Conservation (phyloP, 1,140 invertebrate genomes). For the Drosophila serrata region DNA sequence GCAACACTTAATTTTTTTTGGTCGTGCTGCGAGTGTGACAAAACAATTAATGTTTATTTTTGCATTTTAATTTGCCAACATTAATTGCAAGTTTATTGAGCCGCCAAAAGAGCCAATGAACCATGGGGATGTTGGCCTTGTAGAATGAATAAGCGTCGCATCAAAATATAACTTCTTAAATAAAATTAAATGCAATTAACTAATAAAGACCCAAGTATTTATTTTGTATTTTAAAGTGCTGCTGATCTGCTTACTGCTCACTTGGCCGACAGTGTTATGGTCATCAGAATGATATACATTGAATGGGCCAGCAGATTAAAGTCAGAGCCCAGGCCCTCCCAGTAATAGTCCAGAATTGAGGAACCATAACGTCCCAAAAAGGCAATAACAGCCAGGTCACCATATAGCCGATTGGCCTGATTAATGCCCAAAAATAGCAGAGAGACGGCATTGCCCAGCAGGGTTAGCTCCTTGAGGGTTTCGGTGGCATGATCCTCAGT, state of each 20-base stretch:
- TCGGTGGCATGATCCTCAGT: slow-evolving; percentile 57
- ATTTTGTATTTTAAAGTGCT: background rate
- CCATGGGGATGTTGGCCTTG: slow-evolving; percentile 64
- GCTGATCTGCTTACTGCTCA: background rate
- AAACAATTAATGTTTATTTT: slow-evolving; percentile 84
- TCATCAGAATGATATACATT: slow-evolving; percentile 61
- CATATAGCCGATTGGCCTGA: slow-evolving; percentile 62
- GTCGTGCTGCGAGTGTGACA: slow-evolving; percentile 50
- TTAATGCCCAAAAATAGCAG: slow-evolving; percentile 75
- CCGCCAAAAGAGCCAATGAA: slow-evolving; percentile 67
- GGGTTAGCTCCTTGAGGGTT: slow-evolving; percentile 71
- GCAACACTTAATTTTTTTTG: slow-evolving; percentile 58
- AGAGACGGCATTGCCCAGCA: slow-evolving; percentile 75
- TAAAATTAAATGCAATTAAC: background rate
- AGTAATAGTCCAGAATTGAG: slow-evolving; percentile 63
- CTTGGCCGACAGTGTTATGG: slow-evolving; percentile 61
- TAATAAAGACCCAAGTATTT: background rate
- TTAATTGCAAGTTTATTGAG: slow-evolving; percentile 84
- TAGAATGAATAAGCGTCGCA: background rate
- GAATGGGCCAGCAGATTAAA: slow-evolving; percentile 62
- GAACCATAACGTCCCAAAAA: slow-evolving; percentile 66
- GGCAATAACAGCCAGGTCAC: slow-evolving; percentile 63
- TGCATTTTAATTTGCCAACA: slow-evolving; percentile 84
- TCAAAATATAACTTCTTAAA: background rate
- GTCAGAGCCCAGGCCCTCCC: slow-evolving; percentile 51